Evolutionary conservation across 1,140 invertebrate genomes (phyloP).

Genomic region (Plutomurus gul): DNA sequence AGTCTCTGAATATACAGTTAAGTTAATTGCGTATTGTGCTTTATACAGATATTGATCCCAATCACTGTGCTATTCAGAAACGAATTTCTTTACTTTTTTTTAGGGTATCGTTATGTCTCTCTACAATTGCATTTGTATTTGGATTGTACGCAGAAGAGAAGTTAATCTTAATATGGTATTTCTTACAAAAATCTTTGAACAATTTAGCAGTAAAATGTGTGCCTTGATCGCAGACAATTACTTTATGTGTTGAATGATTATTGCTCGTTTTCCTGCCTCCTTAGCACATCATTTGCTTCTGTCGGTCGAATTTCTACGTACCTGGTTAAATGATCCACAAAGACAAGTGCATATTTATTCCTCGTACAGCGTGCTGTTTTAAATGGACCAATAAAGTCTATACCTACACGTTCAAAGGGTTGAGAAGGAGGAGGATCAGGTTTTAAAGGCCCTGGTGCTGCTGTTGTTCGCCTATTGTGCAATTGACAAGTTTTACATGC

Average conservation of each 20-base stretch:
- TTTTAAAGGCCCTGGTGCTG: slow-evolving; percentile 36
- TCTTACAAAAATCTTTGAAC: not conserved
- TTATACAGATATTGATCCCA: not conserved
- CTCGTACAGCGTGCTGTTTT: slow-evolving; percentile 51
- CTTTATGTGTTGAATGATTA: not conserved
- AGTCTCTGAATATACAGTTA: not conserved
- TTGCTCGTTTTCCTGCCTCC: not conserved
- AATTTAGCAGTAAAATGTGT: not conserved
- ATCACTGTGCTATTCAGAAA: not conserved
- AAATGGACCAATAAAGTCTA: slow-evolving; percentile 56
- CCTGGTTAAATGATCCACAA: slow-evolving; percentile 55
- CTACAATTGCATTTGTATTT: not conserved
- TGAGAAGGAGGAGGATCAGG: not conserved
- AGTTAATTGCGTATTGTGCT: not conserved
- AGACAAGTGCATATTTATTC: slow-evolving; percentile 53
- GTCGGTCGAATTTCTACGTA: slow-evolving; percentile 54
- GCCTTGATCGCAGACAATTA: not conserved
- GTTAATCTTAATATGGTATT: not conserved
- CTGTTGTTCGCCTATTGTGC: slow-evolving; percentile 26
- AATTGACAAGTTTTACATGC: slow-evolving; percentile 51
- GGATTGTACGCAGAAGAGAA: not conserved
- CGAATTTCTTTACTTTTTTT: not conserved
- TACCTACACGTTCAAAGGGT: slow-evolving; percentile 54
- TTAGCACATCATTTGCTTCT: not conserved
- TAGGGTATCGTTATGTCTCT: not conserved